A percentile compares a stretch with the other conserved stretches of the same genome.
These are phyloP conservation scores for Magallana angulata DNA, from an alignment of 1,140 invertebrate species.

Conservation along the genomic window DNA sequence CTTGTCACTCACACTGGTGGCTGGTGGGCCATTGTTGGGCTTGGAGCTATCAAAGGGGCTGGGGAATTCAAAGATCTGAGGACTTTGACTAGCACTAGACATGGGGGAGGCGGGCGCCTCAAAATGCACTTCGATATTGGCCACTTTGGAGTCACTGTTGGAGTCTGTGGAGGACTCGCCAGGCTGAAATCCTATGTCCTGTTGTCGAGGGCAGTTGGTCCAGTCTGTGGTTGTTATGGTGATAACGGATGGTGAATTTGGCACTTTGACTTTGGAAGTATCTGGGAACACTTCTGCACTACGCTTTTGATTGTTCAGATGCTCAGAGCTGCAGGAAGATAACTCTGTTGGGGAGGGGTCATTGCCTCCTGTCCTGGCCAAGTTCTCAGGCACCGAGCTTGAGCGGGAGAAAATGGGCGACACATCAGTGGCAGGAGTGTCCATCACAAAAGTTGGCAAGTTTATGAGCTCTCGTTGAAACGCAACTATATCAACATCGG, in stretches of 20 bases:
- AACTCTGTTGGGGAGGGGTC: constrained; percentile 41
- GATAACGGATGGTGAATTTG: constrained; percentile 67
- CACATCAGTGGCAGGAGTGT: constrained; percentile 72
- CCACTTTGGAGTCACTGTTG: constrained; percentile 58
- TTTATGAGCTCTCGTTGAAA: constrained; percentile 79
- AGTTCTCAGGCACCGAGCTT: constrained; percentile 77
- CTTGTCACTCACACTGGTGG: constrained; percentile 4
- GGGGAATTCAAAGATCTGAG: constrained; percentile 73
- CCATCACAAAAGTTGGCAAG: constrained; percentile 79
- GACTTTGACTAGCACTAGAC: constrained; percentile 73
- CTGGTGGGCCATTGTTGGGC: background rate
- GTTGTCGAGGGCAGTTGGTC: constrained; percentile 53
- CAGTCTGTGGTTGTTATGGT: constrained; percentile 74
- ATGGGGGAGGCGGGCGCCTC: constrained; percentile 75
- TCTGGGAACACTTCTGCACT: constrained; percentile 40
- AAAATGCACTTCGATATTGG: constrained; percentile 76
- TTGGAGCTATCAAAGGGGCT: constrained; percentile 42
- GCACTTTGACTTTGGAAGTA: constrained; percentile 43
- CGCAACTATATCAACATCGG: constrained; percentile 75
- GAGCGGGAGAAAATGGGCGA: constrained; percentile 76
- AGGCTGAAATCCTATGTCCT: constrained; percentile 54
- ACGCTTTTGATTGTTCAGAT: constrained; percentile 42
- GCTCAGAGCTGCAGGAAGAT: constrained; percentile 50
- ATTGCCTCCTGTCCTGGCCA: constrained; percentile 63
- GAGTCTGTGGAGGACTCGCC: constrained; percentile 58